These are phyloP conservation scores for Lanius ludovicianus DNA, from an alignment of 2,113 vertebrate genomes.

Conservation along the genomic window DNA sequence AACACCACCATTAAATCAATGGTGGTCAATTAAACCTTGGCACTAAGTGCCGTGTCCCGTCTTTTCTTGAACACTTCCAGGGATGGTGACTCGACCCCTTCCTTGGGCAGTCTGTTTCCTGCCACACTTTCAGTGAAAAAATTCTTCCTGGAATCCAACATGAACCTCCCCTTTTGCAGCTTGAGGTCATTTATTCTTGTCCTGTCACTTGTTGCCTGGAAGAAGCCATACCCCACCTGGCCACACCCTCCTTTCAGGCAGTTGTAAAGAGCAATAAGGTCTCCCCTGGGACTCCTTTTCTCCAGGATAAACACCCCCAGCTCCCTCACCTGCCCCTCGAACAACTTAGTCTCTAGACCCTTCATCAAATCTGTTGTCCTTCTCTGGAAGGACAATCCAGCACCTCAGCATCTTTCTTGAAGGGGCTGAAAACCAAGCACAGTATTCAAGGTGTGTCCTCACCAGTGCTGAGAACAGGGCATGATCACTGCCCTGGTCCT, in stretches of 20 bases:
- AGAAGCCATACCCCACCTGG: fast-evolving
- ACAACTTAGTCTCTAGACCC: neutral
- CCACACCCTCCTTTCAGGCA: neutral
- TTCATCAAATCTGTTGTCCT: fast-evolving
- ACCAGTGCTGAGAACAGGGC: neutral
- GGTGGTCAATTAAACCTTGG: neutral
- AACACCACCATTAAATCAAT: neutral
- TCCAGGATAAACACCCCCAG: neutral
- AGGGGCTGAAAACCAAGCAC: neutral
- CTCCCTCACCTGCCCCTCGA: neutral
- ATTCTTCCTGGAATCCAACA: neutral
- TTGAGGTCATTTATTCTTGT: neutral
- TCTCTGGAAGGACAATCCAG: neutral
- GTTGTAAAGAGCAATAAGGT: neutral
- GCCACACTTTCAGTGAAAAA: neutral
- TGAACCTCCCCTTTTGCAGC: neutral
- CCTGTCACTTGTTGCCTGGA: neutral
- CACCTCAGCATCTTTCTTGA: neutral
- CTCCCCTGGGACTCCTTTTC: neutral
- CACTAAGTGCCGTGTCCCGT: neutral
- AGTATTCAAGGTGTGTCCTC: neutral
- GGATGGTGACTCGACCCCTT: neutral
- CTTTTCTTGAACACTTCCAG: neutral
- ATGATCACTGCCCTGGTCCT: neutral
- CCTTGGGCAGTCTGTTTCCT: fast-evolving